Conservation (phyloP, 1,140 invertebrate species). For the Centruroides vittatus region DNA sequence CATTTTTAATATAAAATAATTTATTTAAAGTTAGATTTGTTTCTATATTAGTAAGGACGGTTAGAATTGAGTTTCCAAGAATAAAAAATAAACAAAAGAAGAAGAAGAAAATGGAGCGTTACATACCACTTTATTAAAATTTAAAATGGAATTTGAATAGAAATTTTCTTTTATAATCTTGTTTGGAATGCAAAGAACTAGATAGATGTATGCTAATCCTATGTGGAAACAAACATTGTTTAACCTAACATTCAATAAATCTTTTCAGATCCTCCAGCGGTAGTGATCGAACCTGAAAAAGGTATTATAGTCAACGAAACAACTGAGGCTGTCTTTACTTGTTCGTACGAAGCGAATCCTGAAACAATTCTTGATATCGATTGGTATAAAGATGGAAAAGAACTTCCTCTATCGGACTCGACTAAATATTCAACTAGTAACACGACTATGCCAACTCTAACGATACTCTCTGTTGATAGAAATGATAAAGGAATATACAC, state of each 20-base stretch:
- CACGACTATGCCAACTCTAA: constrained; percentile 30
- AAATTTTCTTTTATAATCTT: no score
- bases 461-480: constrained; percentile 56
- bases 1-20: no score
- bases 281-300: constrained; percentile 19
- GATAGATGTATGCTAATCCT: no score
- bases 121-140: no score
- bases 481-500: constrained; percentile 65
- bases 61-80: no score
- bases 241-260: neutral
- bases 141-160: no score
- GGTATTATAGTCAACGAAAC: constrained; percentile 20
- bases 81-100: no score
- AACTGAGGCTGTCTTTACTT: constrained; percentile 16
- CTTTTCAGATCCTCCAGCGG: constrained; percentile 19
- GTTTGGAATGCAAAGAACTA: no score
- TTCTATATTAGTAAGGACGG: no score
- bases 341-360: constrained; percentile 22
- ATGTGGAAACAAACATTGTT: no score
- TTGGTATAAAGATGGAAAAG: constrained; percentile 19
- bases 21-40: no score
- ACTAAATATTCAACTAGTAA: constrained; percentile 3
- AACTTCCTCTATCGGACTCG: constrained; percentile 9
- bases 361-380: constrained; percentile 15
- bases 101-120: no score